These are phyloP conservation scores for Eunapius fragilis DNA, from an alignment of 37 sponge, comb jelly and placozoan genomes.

Conservation along the genomic window DNA sequence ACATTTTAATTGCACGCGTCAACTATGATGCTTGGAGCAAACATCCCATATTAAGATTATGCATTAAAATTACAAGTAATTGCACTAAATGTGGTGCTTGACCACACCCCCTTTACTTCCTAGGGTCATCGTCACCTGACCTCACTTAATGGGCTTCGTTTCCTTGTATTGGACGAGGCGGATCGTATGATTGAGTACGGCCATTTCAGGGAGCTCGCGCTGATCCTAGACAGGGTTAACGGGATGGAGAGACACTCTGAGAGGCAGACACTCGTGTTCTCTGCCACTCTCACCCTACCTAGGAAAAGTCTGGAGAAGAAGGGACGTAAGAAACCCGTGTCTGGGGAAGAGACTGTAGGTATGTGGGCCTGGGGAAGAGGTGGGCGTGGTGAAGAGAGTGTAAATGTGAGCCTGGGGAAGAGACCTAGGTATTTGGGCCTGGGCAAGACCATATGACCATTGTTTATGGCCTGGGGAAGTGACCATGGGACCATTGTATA, in stretches of 20 bases:
- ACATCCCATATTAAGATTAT: too few relatives aligned
- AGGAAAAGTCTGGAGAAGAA: slow-evolving; percentile 36
- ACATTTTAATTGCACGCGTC: too few relatives aligned
- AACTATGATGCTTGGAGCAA: too few relatives aligned
- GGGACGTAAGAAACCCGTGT: slow-evolving; percentile 39
- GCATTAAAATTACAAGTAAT: too few relatives aligned
- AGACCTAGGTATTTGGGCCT: neutral
- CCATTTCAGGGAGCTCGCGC: slow-evolving; percentile 83
- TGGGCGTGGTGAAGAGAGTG: neutral
- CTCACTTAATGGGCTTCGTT: slow-evolving; percentile 42
- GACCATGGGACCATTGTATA: slow-evolving; percentile 46
- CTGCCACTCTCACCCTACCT: slow-evolving; percentile 93
- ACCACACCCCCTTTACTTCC: neutral
- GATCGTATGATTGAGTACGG: slow-evolving; percentile 97
- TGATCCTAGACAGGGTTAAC: slow-evolving; percentile 70
- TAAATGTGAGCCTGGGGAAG: neutral
- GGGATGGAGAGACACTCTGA: neutral
- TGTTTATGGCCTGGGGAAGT: slow-evolving; percentile 54
- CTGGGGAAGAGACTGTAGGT: slow-evolving; percentile 63
- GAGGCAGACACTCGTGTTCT: slow-evolving; percentile 88
- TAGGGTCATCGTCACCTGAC: slow-evolving; percentile 71
- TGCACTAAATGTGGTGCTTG: neutral
- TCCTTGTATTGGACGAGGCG: slow-evolving; percentile 95
- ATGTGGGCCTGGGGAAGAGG: neutral
- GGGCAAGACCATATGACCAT: slow-evolving; percentile 67